A percentile compares a stretch with the other conserved stretches of the same genome.
phyloP scores from a whole-genome alignment of 2,888 invertebrate genomes.

The Orchesellides sinensis region DNA sequence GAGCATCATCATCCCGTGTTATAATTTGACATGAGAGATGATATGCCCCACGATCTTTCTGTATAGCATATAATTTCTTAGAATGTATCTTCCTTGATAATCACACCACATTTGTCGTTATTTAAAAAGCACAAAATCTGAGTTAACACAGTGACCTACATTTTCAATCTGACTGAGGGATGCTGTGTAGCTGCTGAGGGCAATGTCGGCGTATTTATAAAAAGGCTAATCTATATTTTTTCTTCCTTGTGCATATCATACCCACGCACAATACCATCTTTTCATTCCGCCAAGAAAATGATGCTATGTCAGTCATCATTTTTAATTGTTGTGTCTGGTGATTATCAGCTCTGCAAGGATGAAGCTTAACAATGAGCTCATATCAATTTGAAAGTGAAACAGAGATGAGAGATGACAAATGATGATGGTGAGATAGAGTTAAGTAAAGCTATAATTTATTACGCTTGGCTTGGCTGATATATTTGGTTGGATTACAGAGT shows the following conservation, averaged over 20 bases:
- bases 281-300: no score
- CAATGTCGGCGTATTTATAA: background rate
- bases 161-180: conserved; percentile 13
- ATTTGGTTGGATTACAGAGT: no score
- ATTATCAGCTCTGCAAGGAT: no score
- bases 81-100: background rate
- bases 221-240: conserved; percentile 11
- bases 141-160: conserved; percentile 47
- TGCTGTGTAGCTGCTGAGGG: conserved; percentile 29
- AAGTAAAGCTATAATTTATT: no score
- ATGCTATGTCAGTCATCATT: background rate
- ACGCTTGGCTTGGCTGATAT: no score
- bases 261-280: background rate
- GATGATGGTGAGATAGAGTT: no score
- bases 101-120: background rate
- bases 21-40: background rate
- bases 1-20: background rate
- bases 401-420: no score
- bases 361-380: no score
- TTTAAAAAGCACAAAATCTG: background rate
- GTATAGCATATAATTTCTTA: background rate
- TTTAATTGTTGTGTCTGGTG: background rate
- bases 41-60: no score
- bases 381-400: no score
- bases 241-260: conserved; percentile 11